phyloP scores from a whole-genome alignment of 2,113 vertebrate species.

The Sebastes fasciatus region DNA sequence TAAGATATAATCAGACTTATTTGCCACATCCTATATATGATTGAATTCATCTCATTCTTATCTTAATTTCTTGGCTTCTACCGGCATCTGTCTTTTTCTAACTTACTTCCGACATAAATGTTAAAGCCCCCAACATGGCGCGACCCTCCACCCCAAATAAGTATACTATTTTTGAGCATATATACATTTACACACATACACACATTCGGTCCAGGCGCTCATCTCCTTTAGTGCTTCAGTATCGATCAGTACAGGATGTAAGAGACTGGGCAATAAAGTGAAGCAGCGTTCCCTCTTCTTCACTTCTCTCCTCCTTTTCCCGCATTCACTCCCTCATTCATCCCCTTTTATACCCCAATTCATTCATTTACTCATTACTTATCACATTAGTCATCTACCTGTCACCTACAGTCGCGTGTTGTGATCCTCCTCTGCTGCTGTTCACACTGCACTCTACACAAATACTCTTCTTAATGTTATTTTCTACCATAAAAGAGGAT shows the following conservation, averaged over 20 bases:
- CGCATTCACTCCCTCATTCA: conserved; percentile 54
- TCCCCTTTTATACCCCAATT: conserved; percentile 55
- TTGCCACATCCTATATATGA: not conserved
- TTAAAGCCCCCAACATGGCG: not conserved
- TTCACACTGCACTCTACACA: not conserved
- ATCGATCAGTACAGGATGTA: conserved; percentile 82
- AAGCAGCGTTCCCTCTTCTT: conserved; percentile 69
- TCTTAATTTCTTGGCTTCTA: not conserved
- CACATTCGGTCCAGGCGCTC: conserved; percentile 50
- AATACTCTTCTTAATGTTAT: not conserved
- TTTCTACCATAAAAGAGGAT: not conserved
- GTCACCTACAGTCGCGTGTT: not conserved
- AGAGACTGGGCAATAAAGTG: conserved; percentile 81
- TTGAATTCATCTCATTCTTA: not conserved
- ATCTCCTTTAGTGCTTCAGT: conserved; percentile 82
- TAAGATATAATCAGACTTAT: not conserved
- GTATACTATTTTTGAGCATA: conserved; percentile 25
- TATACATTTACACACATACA: conserved; percentile 5
- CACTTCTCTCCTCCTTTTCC: conserved; percentile 56
- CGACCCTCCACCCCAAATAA: conserved; percentile 32
- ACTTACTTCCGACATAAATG: conserved; percentile 11
- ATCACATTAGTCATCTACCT: conserved; percentile 62
- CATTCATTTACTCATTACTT: conserved; percentile 67
- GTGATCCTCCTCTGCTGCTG: conserved; percentile 6
- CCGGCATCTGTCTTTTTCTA: not conserved